Evolutionary conservation across 2,113 vertebrate genomes (phyloP).

Genomic region (Bagarius yarrelli): DNA sequence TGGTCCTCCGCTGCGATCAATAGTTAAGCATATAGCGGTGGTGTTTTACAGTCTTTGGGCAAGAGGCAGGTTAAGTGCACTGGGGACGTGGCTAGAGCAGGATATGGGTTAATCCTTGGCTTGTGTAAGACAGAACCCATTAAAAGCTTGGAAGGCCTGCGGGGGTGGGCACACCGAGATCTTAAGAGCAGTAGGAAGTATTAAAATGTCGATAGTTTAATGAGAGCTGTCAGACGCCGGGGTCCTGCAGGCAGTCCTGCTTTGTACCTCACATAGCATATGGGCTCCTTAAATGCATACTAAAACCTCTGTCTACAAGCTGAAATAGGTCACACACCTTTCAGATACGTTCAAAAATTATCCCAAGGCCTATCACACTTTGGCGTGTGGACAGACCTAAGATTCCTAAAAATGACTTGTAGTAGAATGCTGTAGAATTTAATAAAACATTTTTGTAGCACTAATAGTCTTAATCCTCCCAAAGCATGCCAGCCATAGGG

Average conservation of each 20-base stretch:
- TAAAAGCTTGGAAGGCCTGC: slow-evolving; percentile 40
- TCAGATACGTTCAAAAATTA: not conserved
- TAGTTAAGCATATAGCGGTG: slow-evolving; percentile 20
- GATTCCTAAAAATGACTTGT: not conserved
- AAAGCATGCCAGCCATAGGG: not conserved
- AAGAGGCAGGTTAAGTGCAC: slow-evolving; percentile 44
- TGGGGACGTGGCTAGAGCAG: slow-evolving; percentile 16
- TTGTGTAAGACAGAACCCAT: slow-evolving; percentile 44
- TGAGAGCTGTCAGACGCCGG: slow-evolving; percentile 40
- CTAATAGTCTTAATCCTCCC: no score
- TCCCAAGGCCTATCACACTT: not conserved
- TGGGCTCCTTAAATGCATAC: not conserved
- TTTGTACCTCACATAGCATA: slow-evolving; percentile 24
- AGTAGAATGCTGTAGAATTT: not conserved
- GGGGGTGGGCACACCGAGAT: slow-evolving; percentile 43
- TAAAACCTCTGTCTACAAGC: not conserved
- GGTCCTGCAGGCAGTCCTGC: slow-evolving; percentile 1
- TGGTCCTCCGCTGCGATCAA: slow-evolving; percentile 26
- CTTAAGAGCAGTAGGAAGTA: slow-evolving; percentile 49
- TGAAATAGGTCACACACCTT: slow-evolving; percentile 27
- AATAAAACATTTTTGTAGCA: not conserved
- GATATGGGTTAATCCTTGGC: slow-evolving; percentile 44
- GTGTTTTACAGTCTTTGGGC: slow-evolving; percentile 30
- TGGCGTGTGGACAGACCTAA: not conserved
- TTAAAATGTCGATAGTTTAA: slow-evolving; percentile 54